Percentiles rank a stretch among this genome's conserved stretches.
These are phyloP conservation scores for Dunckerocampus dactyliophorus DNA, from an alignment of 2,113 vertebrate species.

Conservation along the genomic window DNA sequence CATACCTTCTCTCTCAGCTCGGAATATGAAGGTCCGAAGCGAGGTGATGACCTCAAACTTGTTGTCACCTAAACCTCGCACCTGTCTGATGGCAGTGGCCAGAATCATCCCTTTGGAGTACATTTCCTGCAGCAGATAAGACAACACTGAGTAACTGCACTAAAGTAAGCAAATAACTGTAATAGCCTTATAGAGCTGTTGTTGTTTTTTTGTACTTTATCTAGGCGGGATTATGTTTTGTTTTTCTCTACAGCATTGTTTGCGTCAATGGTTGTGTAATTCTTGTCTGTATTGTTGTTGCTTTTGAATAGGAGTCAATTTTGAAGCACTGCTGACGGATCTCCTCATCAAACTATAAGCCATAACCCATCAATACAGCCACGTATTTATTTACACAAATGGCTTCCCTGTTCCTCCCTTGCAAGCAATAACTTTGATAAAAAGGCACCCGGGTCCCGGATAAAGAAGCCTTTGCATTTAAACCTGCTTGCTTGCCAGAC, in stretches of 20 bases:
- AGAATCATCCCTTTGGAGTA: slow-evolving; percentile 94
- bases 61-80: slow-evolving; percentile 84
- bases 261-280: slow-evolving; percentile 41
- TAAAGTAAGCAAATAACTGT: slow-evolving; percentile 5
- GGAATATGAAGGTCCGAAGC: slow-evolving; percentile 88
- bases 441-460: slow-evolving; percentile 11
- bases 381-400: slow-evolving; percentile 44
- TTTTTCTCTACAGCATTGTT: slow-evolving; percentile 14
- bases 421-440: slow-evolving; percentile 45
- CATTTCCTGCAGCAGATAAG: slow-evolving; percentile 78
- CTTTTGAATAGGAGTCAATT: slow-evolving; percentile 23
- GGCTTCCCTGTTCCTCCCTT: slow-evolving; percentile 29
- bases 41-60: slow-evolving; percentile 91
- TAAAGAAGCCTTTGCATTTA: slow-evolving; percentile 27
- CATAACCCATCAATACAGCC: slow-evolving; percentile 25
- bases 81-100: slow-evolving; percentile 78
- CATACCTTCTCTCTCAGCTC: slow-evolving; percentile 90
- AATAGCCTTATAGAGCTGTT: slow-evolving; percentile 25
- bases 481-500: not conserved
- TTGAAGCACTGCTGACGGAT: slow-evolving; percentile 31
- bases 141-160: not conserved
- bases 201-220: slow-evolving; percentile 26
- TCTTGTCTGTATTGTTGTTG: slow-evolving; percentile 9
- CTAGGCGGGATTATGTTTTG: slow-evolving; percentile 12
- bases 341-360: slow-evolving; percentile 35